Evolutionary conservation across 2,797 vertebrate genomes (phyloP).

Genomic region (Myiothlypis chrysogaster): DNA sequence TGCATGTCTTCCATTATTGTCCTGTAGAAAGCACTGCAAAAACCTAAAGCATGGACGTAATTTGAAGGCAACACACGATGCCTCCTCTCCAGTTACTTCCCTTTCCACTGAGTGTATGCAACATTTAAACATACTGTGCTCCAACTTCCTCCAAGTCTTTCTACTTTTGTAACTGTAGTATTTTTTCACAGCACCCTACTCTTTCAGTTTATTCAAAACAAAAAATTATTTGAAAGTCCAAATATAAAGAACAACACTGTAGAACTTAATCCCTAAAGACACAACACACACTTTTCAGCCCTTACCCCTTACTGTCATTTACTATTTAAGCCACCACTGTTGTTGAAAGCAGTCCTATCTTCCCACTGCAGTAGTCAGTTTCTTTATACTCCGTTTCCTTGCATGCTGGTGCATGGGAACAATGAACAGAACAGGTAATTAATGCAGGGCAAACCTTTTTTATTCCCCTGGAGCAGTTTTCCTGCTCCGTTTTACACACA

Average conservation of each 20-base stretch:
- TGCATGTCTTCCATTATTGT: background rate
- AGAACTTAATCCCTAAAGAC: background rate
- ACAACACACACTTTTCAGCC: background rate
- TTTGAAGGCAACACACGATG: background rate
- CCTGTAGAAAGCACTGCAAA: background rate
- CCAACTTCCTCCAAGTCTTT: background rate
- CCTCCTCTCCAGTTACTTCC: background rate
- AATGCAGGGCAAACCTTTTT: background rate
- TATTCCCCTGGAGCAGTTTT: background rate
- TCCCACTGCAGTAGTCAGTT: background rate
- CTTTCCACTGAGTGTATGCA: background rate
- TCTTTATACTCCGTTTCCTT: background rate
- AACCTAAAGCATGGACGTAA: background rate
- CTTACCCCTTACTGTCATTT: background rate
- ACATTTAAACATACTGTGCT: background rate
- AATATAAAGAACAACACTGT: background rate
- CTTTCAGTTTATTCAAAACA: background rate
- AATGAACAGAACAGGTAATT: background rate
- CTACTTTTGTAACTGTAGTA: background rate
- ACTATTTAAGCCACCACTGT: background rate
- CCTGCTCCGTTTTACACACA: background rate
- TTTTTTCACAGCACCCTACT: background rate
- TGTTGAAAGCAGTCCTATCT: background rate
- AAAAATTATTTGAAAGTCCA: background rate
- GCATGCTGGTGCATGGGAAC: background rate